phyloP scores from a whole-genome alignment of 2,113 vertebrate genomes.

The Chlamydotis undulata region DNA sequence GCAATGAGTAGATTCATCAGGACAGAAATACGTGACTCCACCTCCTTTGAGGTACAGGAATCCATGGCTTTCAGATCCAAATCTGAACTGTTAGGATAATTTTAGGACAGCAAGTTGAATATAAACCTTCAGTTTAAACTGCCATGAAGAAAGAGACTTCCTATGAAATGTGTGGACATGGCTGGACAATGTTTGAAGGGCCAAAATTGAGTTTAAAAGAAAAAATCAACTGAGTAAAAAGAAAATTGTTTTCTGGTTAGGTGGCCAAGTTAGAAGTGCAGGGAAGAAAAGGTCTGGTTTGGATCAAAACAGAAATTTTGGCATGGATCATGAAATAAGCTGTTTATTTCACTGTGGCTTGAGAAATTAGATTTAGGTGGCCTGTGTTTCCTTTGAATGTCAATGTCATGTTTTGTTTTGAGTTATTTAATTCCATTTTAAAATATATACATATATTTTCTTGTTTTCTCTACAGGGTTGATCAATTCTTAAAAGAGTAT shows the following conservation, averaged over 20 bases:
- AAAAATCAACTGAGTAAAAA: not conserved
- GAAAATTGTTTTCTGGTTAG: not conserved
- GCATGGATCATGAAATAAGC: not conserved
- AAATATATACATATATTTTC: conserved; percentile 44
- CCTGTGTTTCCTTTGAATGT: conserved; percentile 38
- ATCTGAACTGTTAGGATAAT: not conserved
- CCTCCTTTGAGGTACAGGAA: not conserved
- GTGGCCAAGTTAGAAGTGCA: not conserved
- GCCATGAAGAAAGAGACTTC: not conserved
- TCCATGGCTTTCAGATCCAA: not conserved
- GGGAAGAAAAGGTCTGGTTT: not conserved
- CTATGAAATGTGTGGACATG: not conserved
- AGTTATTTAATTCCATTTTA: conserved; percentile 35
- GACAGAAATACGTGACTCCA: not conserved
- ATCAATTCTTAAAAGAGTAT: conserved; percentile 54
- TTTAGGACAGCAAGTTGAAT: not conserved
- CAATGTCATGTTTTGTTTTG: conserved; percentile 37
- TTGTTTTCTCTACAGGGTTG: conserved; percentile 30
- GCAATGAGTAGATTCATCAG: not conserved
- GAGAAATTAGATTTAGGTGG: conserved; percentile 1
- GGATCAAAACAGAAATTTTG: not conserved
- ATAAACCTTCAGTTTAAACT: not conserved
- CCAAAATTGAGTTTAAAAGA: not conserved
- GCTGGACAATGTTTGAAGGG: not conserved
- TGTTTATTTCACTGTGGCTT: conserved; percentile 10